These are phyloP conservation scores for Clavelina lepadiformis DNA, from an alignment of 23 tunicate species.

Conservation along the genomic window DNA sequence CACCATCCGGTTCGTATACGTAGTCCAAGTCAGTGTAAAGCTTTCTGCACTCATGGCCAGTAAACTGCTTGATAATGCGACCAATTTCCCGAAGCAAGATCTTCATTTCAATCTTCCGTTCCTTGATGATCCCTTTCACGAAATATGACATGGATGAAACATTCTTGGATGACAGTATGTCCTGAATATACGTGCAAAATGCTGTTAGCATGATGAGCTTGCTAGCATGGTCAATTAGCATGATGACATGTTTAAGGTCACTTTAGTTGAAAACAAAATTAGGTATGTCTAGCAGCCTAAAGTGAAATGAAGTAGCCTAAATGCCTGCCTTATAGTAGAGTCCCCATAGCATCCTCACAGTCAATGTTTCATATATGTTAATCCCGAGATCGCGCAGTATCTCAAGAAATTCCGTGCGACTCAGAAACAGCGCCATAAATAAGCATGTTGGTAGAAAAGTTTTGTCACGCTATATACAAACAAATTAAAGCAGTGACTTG, in stretches of 20 bases:
- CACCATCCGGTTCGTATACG: slow-evolving; percentile 5
- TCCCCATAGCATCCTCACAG: slow-evolving; percentile 15
- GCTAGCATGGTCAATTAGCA: too few relatives aligned
- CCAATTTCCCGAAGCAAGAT: slow-evolving; percentile 8
- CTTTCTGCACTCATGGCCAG: slow-evolving; percentile 7
- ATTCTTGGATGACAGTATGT: too few relatives aligned
- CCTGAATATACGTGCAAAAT: too few relatives aligned
- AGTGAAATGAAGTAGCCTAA: too few relatives aligned
- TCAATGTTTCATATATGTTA: slow-evolving; percentile 9
- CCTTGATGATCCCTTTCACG: background rate
- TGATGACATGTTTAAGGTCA: too few relatives aligned
- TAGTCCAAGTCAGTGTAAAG: background rate
- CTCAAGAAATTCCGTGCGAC: slow-evolving; percentile 9
- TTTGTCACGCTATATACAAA: too few relatives aligned
- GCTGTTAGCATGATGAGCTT: too few relatives aligned
- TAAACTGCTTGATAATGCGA: background rate
- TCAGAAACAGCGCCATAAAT: slow-evolving; percentile 1
- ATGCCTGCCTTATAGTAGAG: slow-evolving; percentile 22
- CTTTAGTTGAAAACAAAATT: too few relatives aligned
- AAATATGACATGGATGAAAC: too few relatives aligned
- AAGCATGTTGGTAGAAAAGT: background rate
- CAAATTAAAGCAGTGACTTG: too few relatives aligned
- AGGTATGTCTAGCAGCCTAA: too few relatives aligned
- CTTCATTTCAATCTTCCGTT: slow-evolving; percentile 5
- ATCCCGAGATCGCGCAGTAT: slow-evolving; percentile 1